Base-by-base conservation (phyloP, 2,797 vertebrate species). In the Peromyscus eremicus region DNA sequence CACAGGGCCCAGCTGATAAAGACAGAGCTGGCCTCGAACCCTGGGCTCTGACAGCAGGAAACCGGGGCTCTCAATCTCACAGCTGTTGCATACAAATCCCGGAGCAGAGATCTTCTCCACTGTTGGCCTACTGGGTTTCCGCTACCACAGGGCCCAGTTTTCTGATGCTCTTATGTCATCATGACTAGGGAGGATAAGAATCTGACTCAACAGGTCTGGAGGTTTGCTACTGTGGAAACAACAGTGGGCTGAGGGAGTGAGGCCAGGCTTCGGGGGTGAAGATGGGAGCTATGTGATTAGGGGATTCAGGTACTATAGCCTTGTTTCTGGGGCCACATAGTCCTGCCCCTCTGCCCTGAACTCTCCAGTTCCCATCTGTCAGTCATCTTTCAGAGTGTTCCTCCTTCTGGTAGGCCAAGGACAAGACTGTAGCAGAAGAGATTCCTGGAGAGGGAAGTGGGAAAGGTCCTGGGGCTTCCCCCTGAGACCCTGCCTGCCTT, bases 331-430 rank as follows among this genome's bases (percentile, higher is more conserved):
- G 46, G 19, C 37, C 21, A 49, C n/a, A 52, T 55, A 32, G 10
- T 52, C 17, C 62, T 94, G 34, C 77, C 6, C 21, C 13, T 89
- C 77, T 94, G 76, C 14, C 37, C 13, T 87, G 32, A 62, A 55
- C 34, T 17, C 37, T 29, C 34, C 71, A 66, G 25, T 60, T 14
- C 4, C 89, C 46, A 52, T 13, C 29, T 27, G 60, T 32, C n/a
- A 37, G 66, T 43, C 14, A 43, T 34, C 55, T 85, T 93, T 34
- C 71, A 57, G 79, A 88, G 27, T 32, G 46, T 25, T 19, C 14
- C 21, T 85, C 27, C n/a, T 27, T 79, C 64, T 86, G 52, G 94
- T 73, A 87, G 92, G 37, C 46, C 66, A 97, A 92, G 49, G 81
- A 43, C 19, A 52, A 79, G 77, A 40, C 73, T 19, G 23, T 14